Evolutionary conservation across 2,113 vertebrate genomes (phyloP).

Genomic region (Pavo muticus): DNA sequence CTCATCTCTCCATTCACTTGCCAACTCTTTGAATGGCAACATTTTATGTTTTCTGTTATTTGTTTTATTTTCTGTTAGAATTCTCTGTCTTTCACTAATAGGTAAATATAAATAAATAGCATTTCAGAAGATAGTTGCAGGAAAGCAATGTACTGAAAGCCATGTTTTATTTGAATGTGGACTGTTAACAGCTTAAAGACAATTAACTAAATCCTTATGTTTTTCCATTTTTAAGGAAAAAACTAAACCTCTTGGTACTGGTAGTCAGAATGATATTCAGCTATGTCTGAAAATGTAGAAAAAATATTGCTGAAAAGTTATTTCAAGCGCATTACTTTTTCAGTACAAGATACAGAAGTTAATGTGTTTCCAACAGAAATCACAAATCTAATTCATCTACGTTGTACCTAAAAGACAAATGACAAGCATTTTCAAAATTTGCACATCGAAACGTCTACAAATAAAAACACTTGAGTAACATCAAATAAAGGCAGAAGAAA

Average conservation of each 20-base stretch:
- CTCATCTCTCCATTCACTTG: constrained; percentile 9
- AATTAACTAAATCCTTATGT: not conserved
- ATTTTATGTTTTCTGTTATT: not conserved
- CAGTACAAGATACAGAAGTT: not conserved
- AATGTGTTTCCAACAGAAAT: not conserved
- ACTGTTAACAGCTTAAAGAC: not conserved
- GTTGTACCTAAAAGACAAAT: not conserved
- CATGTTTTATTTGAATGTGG: not conserved
- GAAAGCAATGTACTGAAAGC: not conserved
- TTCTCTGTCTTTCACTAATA: constrained; percentile 34
- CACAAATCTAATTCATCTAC: not conserved
- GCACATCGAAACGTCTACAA: not conserved
- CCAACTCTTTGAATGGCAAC: constrained; percentile 8
- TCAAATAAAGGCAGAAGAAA: not conserved
- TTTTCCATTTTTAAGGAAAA: not conserved
- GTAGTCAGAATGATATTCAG: not conserved
- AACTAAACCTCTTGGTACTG: not conserved
- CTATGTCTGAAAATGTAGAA: not conserved
- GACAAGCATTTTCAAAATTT: not conserved
- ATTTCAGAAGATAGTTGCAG: not conserved
- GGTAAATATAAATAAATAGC: not conserved
- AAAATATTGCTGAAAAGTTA: not conserved
- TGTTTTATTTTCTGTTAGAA: constrained; percentile 13
- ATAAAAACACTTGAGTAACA: not conserved
- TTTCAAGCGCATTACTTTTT: not conserved